Conservation (phyloP, 2,888 invertebrate genomes). For the Lasioglossum morio region DNA sequence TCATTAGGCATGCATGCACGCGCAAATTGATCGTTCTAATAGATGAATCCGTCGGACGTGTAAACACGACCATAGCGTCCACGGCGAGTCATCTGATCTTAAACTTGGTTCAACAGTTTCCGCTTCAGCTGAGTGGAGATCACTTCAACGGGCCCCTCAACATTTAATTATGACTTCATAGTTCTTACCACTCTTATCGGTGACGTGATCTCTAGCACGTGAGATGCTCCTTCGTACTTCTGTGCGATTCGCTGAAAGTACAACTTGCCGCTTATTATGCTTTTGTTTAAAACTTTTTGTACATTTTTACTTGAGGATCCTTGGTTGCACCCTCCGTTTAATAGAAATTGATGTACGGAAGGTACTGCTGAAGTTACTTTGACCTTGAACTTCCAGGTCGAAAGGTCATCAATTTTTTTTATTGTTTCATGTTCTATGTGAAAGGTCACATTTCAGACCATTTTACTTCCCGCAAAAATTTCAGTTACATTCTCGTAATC, state of each 20-base stretch:
- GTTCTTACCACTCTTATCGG: constrained; percentile 34
- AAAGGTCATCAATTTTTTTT: no score
- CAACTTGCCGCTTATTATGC: background rate
- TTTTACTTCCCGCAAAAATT: background rate
- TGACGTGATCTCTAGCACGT: constrained; percentile 21
- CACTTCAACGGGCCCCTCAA: constrained; percentile 11
- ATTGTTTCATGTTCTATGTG: no score
- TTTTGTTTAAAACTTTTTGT: background rate
- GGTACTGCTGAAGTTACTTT: no score
- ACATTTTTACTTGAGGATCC: background rate
- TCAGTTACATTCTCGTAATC: background rate
- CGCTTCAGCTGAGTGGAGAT: constrained; percentile 5
- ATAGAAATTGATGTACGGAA: no score
- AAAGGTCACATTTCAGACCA: background rate
- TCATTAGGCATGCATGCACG: background rate
- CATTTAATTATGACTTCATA: constrained; percentile 28
- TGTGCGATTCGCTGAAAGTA: background rate
- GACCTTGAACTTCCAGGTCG: no score
- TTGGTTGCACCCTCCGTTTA: no score
- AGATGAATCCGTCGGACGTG: constrained; percentile 3
- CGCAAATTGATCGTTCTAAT: background rate
- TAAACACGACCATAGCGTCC: background rate
- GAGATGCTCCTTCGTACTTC: background rate
- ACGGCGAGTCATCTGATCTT: background rate
- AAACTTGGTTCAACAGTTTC: constrained; percentile 1